Base-by-base conservation (phyloP, 92 coral and sea anemone genomes). In the Phenganax subtilis region DNA sequence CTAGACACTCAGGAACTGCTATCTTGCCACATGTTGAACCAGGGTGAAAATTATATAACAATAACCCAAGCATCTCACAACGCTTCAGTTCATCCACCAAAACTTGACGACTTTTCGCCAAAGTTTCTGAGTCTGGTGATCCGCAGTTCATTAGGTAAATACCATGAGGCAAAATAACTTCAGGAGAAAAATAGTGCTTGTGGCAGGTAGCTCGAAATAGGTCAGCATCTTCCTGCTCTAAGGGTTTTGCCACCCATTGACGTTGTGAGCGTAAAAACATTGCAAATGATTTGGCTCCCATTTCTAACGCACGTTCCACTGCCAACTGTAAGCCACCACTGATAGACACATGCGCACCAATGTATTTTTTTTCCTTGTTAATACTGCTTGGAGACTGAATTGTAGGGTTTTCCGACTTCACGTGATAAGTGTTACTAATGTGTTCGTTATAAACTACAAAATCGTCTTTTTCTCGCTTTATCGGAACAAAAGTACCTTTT, bases 111-210 rank as follows among this genome's bases (percentile, higher is more conserved):
- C 97, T 93, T 82, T 93, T 93, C 0, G 87, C 81, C 60, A 93
- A 92, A 9, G 93, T 91, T 58, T 89, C 96, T 5, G 88, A 91
- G 31, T 90, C 96, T 15, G 97, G 93, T 0, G 97, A 93, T 2
- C 97, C 97, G 82, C 96, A 93, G 84, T 93, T 93, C 97, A 93
- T 89, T 6, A 93, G 88, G 54, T 93, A 93, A 56, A 91, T 93
- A 2, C 97, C 97, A 72, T 93, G 97, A 3, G 97, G 93, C n/a
- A 93, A 89, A 31, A 93, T 93, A 9, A 89, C 63, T 72, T 72
- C 67, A 44, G 96, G 90, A 1, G 92, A 87, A 82, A 89, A 93
- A 47, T 88, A 88, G 51, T 64, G 75, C 12, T 79, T 60, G 10
- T 77, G 64, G 53, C 97, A 93, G 27, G 96, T 89, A 29, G 89